Base-by-base conservation (phyloP, 2,113 vertebrate species). In the Onychostoma macrolepis region DNA sequence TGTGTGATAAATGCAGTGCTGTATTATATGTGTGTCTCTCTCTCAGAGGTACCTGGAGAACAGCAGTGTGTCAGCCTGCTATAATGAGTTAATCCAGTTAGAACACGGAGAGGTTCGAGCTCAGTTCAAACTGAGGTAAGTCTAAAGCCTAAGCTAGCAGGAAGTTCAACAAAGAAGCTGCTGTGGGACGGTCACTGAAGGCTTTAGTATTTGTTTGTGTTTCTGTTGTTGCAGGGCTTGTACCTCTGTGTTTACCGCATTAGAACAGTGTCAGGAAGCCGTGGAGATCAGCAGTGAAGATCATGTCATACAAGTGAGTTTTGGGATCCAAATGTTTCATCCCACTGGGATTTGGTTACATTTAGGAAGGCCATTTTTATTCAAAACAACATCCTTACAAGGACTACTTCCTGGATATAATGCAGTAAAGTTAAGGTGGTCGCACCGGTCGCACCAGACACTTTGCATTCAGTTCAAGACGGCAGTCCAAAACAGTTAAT, bases 281-380 rank as follows among this genome's bases (percentile, higher is more conserved):
- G 95, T 99, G 92, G 98, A 99, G 94, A 99, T 99, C 94, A 99
- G 97, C 87, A 98, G 93, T 15, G 98, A 99, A 92, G 96, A 99
- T 87, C 98, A 97, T n/a, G 92, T 99, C 36, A 97, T 99, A 91
- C 98, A 99, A 97, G 98, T 99, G 95, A 74, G 86, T 82, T 41
- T 21, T 65, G 38, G 76, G 45, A 36, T 38, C 9, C 75, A 78
- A 67, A 33, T 24, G 19, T 17, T 28, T 28, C 45, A 1, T 58
- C 76, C 58, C 21, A 24, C 36, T 7, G 53, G 71, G n/a, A 15
- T 63, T 63, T 43, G 72, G 8, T 77, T 45, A 63, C 83, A 43
- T 75, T 56, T 19, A 61, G 5, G 19, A 41, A 67, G 80, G 19
- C 15, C 0, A 26, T 63, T 56, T 63, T 63, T 45, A n/a, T 75